Evolutionary conservation across 2,888 invertebrate genomes (phyloP), one percentile per base, ranked within the genome.

Genomic region (Microdon myrmicae): DNA sequence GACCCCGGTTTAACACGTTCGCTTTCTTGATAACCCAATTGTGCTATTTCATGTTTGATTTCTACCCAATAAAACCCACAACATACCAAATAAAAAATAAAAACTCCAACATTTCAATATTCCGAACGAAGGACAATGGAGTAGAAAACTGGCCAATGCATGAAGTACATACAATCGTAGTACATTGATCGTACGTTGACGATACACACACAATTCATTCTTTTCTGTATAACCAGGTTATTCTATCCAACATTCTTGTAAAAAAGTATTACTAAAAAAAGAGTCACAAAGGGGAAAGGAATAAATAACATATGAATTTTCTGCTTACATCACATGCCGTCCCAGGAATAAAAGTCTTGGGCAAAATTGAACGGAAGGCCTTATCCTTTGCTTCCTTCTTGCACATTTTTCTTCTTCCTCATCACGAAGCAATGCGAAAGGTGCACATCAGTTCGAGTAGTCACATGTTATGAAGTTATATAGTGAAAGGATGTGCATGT

Each of bases 41-140:
- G 61, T 45, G 43, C 61, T 48, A 61, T 49, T 61, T 61, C 49
- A n/a, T 17, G 44, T 13, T 25, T 19, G 44, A 49, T 39, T 61
- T 49, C 39, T 56, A 56, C 49, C 61, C 56, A 23, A 56, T 39
- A 38, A 53, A 43, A 13, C 34, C 10, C 17, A 6, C 1, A 17
- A 16, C 17, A 26, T 26, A 9, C 2, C n/a, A 22, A 22, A 23
- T n/a, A n/a, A n/a, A 13, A 10, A 22, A 22, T 13, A n/a, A 23
- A 22, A 14, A 45, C 28, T 49, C 23, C 35, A 56, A 61, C 61
- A 61, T 61, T 61, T 61, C 61, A 61, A 61, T 61, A 56, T 61
- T 48, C 61, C 8, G 56, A 61, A 49, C 45, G 61, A 61, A 61
- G 61, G 61, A 49, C 61, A 61, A 44, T 61, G 61, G 55, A 61